Base-by-base conservation (phyloP, 2,888 invertebrate species). In the Crossocerus cetratus region DNA sequence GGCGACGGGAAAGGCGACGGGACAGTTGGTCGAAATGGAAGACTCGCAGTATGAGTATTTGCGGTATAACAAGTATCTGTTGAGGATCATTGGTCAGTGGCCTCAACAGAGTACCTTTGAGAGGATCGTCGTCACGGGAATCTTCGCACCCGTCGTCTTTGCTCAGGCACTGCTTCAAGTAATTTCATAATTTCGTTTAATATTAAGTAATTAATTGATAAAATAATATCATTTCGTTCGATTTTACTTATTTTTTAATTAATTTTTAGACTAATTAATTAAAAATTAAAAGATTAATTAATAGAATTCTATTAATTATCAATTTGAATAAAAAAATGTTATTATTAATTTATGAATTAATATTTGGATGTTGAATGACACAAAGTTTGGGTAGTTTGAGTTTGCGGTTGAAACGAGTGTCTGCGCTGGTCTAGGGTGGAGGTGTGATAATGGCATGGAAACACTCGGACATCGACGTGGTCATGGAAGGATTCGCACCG, bases 31-130 rank as follows among this genome's bases (percentile, higher is more conserved):
- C 20, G 42, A n/a, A 16, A 81, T 81, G 78, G 72, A 81, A 2
- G 60, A 20, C 21, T 14, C 32, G 16, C 80, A 78, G 23, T 60
- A 62, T 22, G 58, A 72, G 11, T 78, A 75, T 16, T 54, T 81
- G 23, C 58, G 68, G 59, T 13, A 71, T 11, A 74, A 76, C 49
- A 79, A 76, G 16, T 67, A 66, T 16, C 16, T 76, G 11, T 63
- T 83, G 21, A 66, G n/a, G 1, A n/a, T 66, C 0, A 72, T 84
- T 20, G 85, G 84, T 0, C 72, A 78, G n/a, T 86, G 86, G 86
- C 86, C 85, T 5, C 72, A 81, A 71, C 86, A 85, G 45, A 63
- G 68, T n/a, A 23, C 16, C 2, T 2, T 80, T 42, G 71, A 77
- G 13, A 84, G 76, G 53, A 64, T 74, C 61, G 32, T 81, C 0